Conservation (phyloP, 1,140 invertebrate species). For the Drosophila lini region DNA sequence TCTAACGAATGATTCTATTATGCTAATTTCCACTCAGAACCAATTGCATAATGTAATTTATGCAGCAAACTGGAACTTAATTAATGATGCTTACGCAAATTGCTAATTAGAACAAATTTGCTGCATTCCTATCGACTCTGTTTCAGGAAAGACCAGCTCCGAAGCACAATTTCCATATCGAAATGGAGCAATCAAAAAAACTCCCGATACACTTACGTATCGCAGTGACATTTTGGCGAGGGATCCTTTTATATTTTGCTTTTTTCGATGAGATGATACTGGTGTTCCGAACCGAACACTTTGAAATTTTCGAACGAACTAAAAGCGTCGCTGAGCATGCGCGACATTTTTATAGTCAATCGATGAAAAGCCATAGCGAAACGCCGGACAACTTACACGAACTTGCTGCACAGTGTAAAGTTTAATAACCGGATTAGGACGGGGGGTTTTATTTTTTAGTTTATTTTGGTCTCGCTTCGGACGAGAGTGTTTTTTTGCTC, state of each 20-base stretch:
- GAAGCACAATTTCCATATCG: conserved; percentile 7
- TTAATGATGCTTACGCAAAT: conserved; percentile 41
- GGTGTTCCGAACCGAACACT: conserved; percentile 37
- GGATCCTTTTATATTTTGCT: conserved; percentile 7
- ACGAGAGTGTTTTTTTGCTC: conserved; percentile 7
- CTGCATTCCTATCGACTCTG: conserved; percentile 17
- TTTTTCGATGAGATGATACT: background rate
- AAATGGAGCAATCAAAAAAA: conserved; percentile 16
- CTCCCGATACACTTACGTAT: conserved; percentile 59
- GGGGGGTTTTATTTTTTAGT: conserved; percentile 34
- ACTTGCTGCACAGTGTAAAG: conserved; percentile 60
- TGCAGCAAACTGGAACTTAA: conserved; percentile 32
- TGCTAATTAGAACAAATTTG: conserved; percentile 49
- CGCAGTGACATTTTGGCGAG: conserved; percentile 48
- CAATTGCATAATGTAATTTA: conserved; percentile 49
- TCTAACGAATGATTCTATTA: conserved; percentile 26
- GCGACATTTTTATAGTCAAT: conserved; percentile 57
- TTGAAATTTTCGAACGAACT: conserved; percentile 60
- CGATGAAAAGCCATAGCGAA: conserved; percentile 25
- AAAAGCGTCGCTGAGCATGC: conserved; percentile 74
- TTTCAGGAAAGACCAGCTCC: conserved; percentile 40
- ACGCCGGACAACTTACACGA: conserved; percentile 52
- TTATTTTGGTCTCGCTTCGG: conserved; percentile 28
- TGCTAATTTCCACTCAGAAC: conserved; percentile 23
- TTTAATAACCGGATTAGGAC: conserved; percentile 80